phyloP scores from a whole-genome alignment of 37 sponge, comb jelly and placozoan species.

The Ianthella basta region DNA sequence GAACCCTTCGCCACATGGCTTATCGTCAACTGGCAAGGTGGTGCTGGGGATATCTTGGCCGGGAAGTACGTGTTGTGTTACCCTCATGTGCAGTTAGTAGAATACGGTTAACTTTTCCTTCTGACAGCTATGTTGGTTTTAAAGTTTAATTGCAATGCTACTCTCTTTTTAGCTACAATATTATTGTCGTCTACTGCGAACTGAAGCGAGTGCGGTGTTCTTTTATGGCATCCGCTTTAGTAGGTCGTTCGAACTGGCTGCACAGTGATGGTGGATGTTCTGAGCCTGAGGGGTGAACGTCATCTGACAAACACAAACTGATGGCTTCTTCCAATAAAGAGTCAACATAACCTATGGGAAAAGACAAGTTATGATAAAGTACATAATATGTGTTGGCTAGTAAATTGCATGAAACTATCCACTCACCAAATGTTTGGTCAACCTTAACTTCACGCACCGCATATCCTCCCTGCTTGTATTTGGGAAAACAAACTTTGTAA shows the following conservation, averaged over 20 bases:
- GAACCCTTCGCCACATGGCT: slow-evolving; percentile 15
- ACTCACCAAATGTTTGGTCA: slow-evolving; percentile 5
- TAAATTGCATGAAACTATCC: neutral
- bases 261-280: slow-evolving; percentile 11
- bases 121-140: slow-evolving; percentile 24
- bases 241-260: slow-evolving; percentile 12
- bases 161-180: no score
- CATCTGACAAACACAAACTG: neutral
- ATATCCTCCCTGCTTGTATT: slow-evolving; percentile 28
- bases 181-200: neutral
- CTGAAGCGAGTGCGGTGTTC: slow-evolving; percentile 20
- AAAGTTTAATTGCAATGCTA: neutral
- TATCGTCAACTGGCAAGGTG: slow-evolving; percentile 51
- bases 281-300: neutral
- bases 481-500: neutral
- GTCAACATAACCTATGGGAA: neutral
- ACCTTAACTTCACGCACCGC: neutral
- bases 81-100: slow-evolving; percentile 24
- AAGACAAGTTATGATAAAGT: neutral
- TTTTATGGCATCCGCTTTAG: neutral
- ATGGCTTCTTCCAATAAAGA: neutral
- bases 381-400: no score
- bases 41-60: slow-evolving; percentile 38
- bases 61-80: slow-evolving; percentile 10
- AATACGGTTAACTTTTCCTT: slow-evolving; percentile 12